These are phyloP conservation scores for Amiota minor DNA, from an alignment of 2,888 invertebrate genomes.

Conservation along the genomic window DNA sequence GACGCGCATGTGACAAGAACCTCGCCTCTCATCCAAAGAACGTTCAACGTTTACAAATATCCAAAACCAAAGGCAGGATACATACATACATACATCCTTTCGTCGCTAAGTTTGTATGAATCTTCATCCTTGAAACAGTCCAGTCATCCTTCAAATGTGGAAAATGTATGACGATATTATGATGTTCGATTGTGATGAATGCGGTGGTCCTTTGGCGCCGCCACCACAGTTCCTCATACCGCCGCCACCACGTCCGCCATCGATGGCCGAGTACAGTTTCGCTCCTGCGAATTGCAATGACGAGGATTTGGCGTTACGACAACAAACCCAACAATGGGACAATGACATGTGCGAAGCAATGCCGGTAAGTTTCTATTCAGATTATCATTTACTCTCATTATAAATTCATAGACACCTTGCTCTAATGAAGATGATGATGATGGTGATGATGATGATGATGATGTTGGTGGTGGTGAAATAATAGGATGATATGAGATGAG, in stretches of 20 bases:
- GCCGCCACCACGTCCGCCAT: constrained; percentile 72
- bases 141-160: constrained; percentile 66
- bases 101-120: background rate
- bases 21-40: constrained; percentile 23
- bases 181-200: constrained; percentile 72
- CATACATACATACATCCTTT: constrained; percentile 32
- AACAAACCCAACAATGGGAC: constrained; percentile 67
- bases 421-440: too few relatives aligned
- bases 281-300: constrained; percentile 68
- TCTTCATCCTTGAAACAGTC: too few relatives aligned
- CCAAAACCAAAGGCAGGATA: constrained; percentile 21
- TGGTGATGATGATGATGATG: too few relatives aligned
- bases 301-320: constrained; percentile 63
- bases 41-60: background rate
- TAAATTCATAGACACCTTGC: too few relatives aligned
- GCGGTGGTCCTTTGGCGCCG: constrained; percentile 70
- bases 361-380: constrained; percentile 67
- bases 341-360: constrained; percentile 73
- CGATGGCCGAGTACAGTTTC: constrained; percentile 62
- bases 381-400: background rate
- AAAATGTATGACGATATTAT: constrained; percentile 72
- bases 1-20: constrained; percentile 57
- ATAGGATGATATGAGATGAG: too few relatives aligned
- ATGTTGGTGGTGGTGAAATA: too few relatives aligned
- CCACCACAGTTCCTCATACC: constrained; percentile 73